Percentiles rank a stretch among this genome's conserved stretches.
phyloP scores from a whole-genome alignment of 2,797 vertebrate species.

The Chelidonichthys spinosus region DNA sequence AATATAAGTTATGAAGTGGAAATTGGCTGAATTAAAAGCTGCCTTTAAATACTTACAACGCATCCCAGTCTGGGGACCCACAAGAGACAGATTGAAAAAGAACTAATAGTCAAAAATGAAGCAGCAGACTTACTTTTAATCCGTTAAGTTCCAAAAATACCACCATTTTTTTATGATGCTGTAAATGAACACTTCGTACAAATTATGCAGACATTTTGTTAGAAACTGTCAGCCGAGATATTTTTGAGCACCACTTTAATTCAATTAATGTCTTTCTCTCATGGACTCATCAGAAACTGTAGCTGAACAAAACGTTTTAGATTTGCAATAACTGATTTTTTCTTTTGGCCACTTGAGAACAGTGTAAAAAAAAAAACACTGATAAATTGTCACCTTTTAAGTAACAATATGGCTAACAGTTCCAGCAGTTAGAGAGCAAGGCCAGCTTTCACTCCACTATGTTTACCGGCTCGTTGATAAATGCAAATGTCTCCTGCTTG shows the following conservation, averaged over 20 bases:
- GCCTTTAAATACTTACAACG: conserved; percentile 8
- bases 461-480: neutral
- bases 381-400: neutral
- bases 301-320: neutral
- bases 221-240: neutral
- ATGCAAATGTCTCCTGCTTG: neutral
- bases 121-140: conserved; percentile 2
- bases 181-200: neutral
- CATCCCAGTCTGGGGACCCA: conserved; percentile 4
- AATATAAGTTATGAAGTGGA: conserved; percentile 13
- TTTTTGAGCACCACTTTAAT: neutral
- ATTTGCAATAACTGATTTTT: neutral
- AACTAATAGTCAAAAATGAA: neutral
- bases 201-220: conserved; percentile 5
- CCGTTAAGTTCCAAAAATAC: neutral
- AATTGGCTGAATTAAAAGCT: conserved; percentile 31
- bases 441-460: too few relatives aligned
- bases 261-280: neutral
- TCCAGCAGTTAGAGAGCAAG: neutral
- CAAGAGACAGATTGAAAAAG: conserved; percentile 1
- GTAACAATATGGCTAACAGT: neutral
- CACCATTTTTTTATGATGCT: neutral
- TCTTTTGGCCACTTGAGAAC: neutral
- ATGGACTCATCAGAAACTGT: neutral
- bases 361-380: too few relatives aligned